Conservation (phyloP, 2,113 vertebrate species). For the Hoplias malabaricus region DNA sequence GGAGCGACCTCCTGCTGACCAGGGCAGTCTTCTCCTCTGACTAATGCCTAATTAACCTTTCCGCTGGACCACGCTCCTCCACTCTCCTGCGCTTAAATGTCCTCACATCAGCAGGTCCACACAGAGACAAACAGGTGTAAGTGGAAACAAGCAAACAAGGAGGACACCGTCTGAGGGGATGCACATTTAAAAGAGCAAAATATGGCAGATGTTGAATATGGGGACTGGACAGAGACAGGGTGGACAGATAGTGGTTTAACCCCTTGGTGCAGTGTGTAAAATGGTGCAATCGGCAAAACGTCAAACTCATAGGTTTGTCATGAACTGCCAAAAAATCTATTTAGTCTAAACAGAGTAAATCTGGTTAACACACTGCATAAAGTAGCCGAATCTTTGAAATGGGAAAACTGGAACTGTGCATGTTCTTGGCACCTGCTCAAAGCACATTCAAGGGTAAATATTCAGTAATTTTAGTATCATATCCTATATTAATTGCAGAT, state of each 20-base stretch:
- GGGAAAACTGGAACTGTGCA: no score
- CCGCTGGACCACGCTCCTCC: slow-evolving; percentile 22
- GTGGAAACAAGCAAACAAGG: background rate
- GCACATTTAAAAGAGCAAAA: background rate
- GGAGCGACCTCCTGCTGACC: slow-evolving; percentile 53
- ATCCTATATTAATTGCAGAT: no score
- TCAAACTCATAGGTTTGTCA: no score
- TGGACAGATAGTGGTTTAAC: background rate
- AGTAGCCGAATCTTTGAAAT: no score
- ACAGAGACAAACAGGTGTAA: slow-evolving; percentile 7
- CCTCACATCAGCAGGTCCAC: slow-evolving; percentile 16
- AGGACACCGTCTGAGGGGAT: background rate
- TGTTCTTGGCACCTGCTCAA: no score
- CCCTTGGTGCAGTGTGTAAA: background rate
- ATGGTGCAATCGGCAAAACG: background rate
- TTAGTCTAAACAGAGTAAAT: no score
- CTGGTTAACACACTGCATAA: no score
- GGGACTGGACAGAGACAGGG: background rate
- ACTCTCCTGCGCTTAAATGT: slow-evolving; percentile 39
- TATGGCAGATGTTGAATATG: background rate
- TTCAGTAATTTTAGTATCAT: no score
- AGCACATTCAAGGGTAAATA: no score
- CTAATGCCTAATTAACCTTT: slow-evolving; percentile 83
- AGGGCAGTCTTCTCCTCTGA: slow-evolving; percentile 55
- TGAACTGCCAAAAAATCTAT: no score